Base-by-base conservation (phyloP, 1,140 invertebrate species). In the Bombus sylvicola region DNA sequence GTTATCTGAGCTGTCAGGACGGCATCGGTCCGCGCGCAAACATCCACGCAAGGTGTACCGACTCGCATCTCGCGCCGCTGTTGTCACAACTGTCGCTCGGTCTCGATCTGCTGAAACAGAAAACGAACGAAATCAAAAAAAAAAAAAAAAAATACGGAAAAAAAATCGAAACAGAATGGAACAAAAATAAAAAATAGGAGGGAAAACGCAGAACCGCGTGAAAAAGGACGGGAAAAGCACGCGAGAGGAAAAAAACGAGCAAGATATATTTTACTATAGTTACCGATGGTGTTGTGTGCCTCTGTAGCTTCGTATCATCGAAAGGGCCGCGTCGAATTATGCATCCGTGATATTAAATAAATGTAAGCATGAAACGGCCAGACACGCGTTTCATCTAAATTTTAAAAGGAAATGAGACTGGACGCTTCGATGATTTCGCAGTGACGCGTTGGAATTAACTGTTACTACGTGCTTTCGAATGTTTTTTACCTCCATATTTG, bases 41-140 rank as follows among this genome's bases (percentile, higher is more conserved):
- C 82, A 89, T 90, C 79, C 89, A 81, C 37, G 77, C 81, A 84
- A 87, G 82, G 85, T 84, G 85, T 76, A 90, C 68, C 66, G 13
- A 53, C 74, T 90, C 83, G 85, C 74, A 64, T 81, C 88, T 83
- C 64, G 74, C 73, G 78, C 37, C 74, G 79, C 81, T 87, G 85
- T 87, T 91, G 88, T 93, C 88, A 92, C 89, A 91, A 92, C 88
- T 92, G 90, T 89, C 88, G 87, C 75, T 85, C 86, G 75, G 88
- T 81, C 81, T 90, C 87, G 86, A 86, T 83, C 78, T 84, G 78
- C 64, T 82, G 73, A 76, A 89, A 83, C 71, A 72, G 39, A 71
- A n/a, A 81, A 85, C 34, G 59, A 73, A 81, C 62, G 62, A 86
- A 79, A 83, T 57, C 34, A 53, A 37, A 15, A 64, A 64, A 41